Base-by-base conservation (phyloP, 35 echinoderm and acorn worm species). In the Apostichopus californicus region DNA sequence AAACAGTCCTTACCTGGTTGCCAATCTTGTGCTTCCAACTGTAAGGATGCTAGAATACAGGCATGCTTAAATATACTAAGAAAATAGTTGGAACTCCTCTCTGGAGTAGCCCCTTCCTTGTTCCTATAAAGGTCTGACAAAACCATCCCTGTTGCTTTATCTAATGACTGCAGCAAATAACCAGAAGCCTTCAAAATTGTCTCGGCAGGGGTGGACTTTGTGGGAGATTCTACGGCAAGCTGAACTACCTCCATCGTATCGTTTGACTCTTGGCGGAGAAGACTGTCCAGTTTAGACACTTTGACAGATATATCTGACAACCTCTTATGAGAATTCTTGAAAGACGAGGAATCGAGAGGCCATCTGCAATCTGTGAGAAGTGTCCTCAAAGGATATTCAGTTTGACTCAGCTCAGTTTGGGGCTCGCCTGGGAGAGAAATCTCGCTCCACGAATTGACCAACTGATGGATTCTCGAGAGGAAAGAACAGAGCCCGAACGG, bases 11-110 rank as follows among this genome's bases (percentile, higher is more conserved):
- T 77, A 98, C 96, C 96, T 92, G 94, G 92, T 56, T 95, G 80
- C 92, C 94, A 94, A 70, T 94, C 92, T 86, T 89, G 89, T 18
- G 96, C 94, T 90, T 99, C 97, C 11, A 95, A 54, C 18, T 94
- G 91, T 73, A 99, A 75, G 18, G 95, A 95, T 54, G 97, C 93
- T 26, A 99, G 90, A n/a, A 96, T 94, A 90, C 86, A 91, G 56
- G 95, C 95, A 93, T 99, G 97, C 54, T 94, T 90, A 72, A 91
- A 99, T 8, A 99, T 60, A 88, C 91, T 99, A 65, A 92, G 56
- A 79, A 99, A 81, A 54, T 99, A 99, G 77, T 99, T 96, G 24
- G 87, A 79, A 57, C 13, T 81, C 93, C 92, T 80, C 1, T 92
- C 20, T 7, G 86, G 70, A 21, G 95, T 70, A 5, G 12, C 25